Percentiles rank a stretch among this genome's conserved stretches.
Conservation (phyloP, 2,113 vertebrate genomes). For the Azemiops feae region DNA sequence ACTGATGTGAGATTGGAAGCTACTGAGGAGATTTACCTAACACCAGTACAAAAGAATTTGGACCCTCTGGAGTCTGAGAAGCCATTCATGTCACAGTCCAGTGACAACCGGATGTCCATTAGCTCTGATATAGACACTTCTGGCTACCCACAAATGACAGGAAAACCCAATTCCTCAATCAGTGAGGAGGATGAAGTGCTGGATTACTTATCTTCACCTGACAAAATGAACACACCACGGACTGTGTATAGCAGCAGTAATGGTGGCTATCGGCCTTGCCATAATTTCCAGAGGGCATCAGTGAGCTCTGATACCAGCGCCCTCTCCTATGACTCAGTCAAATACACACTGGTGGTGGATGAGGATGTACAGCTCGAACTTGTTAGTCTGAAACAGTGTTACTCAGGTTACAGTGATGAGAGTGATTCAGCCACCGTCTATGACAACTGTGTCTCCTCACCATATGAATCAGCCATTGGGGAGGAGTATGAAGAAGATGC, state of each 20-base stretch:
- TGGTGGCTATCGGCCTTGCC: conserved; percentile 53
- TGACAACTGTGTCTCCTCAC: conserved; percentile 92
- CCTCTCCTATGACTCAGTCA: conserved; percentile 94
- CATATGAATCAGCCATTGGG: conserved; percentile 89
- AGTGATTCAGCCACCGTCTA: conserved; percentile 94
- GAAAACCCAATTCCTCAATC: conserved; percentile 87
- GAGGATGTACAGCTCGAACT: conserved; percentile 93
- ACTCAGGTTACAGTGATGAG: conserved; percentile 92
- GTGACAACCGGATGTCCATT: conserved; percentile 90
- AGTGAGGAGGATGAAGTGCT: conserved; percentile 88
- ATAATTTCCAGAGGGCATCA: conserved; percentile 74
- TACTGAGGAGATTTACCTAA: conserved; percentile 96
- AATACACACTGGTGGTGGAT: conserved; percentile 96
- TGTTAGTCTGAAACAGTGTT: conserved; percentile 92
- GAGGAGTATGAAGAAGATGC: conserved; percentile 92
- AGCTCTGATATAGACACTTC: conserved; percentile 89
- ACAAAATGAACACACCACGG: conserved; percentile 57
- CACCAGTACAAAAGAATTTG: conserved; percentile 85
- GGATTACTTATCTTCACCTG: conserved; percentile 74
- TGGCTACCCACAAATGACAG: conserved; percentile 76
- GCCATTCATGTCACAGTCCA: conserved; percentile 82
- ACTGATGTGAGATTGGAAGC: conserved; percentile 87
- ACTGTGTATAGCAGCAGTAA: conserved; percentile 63
- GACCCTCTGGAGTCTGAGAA: conserved; percentile 79
- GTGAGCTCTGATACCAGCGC: conserved; percentile 93